Evolutionary conservation across 2,113 vertebrate genomes (phyloP).

Genomic region (Arothron firmamentum): DNA sequence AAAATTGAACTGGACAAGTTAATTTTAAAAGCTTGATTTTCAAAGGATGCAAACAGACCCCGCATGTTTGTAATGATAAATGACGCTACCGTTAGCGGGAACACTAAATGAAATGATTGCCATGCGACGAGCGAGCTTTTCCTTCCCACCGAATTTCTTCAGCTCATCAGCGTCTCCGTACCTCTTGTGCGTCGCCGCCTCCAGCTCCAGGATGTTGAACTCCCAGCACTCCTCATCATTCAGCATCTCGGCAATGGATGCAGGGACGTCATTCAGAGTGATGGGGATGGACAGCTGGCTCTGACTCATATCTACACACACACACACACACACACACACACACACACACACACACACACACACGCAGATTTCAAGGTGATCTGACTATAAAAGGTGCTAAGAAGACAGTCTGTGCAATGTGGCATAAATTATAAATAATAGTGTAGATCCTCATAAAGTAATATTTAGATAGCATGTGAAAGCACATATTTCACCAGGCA

Average conservation of each 20-base stretch:
- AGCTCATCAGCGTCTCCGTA: conserved; percentile 26
- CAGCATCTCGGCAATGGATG: conserved; percentile 82
- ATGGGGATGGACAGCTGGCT: conserved; percentile 84
- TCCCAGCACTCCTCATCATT: conserved; percentile 92
- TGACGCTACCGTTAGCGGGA: background rate
- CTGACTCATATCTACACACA: conserved; percentile 78
- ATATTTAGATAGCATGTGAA: background rate
- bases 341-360: conserved; percentile 2
- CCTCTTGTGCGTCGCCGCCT: conserved; percentile 93
- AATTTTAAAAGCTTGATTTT: too few relatives aligned
- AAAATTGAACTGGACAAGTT: too few relatives aligned
- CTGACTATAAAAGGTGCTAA: conserved; percentile 26
- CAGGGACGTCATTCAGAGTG: conserved; percentile 84
- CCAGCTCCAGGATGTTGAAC: conserved; percentile 94
- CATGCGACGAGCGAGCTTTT: too few relatives aligned
- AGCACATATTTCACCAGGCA: background rate
- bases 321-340: background rate
- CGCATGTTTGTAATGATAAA: too few relatives aligned
- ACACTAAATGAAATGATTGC: background rate
- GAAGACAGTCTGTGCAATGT: too few relatives aligned
- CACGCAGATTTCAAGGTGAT: conserved; percentile 1
- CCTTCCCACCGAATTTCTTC: too few relatives aligned
- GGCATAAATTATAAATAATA: background rate
- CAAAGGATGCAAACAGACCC: too few relatives aligned
- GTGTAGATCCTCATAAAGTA: background rate